Base-by-base conservation (phyloP, 1,140 invertebrate species). In the Streblospio benedicti region DNA sequence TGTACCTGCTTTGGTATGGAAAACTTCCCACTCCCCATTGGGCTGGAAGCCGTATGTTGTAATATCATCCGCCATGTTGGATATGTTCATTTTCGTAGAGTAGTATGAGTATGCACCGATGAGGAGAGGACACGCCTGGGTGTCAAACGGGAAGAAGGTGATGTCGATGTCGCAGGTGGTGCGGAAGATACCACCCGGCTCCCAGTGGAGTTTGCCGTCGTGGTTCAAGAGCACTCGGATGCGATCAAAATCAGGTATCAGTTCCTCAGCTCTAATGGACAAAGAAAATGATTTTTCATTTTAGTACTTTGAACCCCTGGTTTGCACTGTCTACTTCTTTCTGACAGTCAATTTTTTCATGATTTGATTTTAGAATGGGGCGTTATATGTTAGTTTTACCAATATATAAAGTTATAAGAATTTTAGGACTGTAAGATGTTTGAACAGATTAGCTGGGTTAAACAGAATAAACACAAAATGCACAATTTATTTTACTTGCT, bases 121-220 rank as follows among this genome's bases (percentile, higher is more conserved):
- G 57, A 79, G 80, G 1, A 88, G 64, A 2, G 66, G 69, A 67
- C 87, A 89, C 0, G 68, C 76, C 67, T 88, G 86, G n/a, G 73
- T 74, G 69, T 88, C 86, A 58, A 83, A 85, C 0, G 86, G 87
- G 86, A 62, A 62, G 33, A 62, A 63, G 18, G 51, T 41, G 31
- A 96, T 95, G 72, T 95, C 91, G 58, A 66, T 66, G 44, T 64
- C 56, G 50, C 93, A 97, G 4, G 91, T 94, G 1, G 91, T 94
- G 75, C 97, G 96, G 75, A 97, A 96, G 78, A 97, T 97, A 14
- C 59, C 59, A 69, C 93, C 93, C 67, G 93, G 93, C 72, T 97
- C 90, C 82, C 95, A 97, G 65, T 91, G 84, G 79, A 93, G 94
- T 71, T 89, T 92, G 66, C 93, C 93, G 81, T 93, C 93, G 82